Percentiles rank a stretch among this genome's conserved stretches.
Conservation (phyloP, 2,888 invertebrate genomes). For the Leptura quadrifasciata region DNA sequence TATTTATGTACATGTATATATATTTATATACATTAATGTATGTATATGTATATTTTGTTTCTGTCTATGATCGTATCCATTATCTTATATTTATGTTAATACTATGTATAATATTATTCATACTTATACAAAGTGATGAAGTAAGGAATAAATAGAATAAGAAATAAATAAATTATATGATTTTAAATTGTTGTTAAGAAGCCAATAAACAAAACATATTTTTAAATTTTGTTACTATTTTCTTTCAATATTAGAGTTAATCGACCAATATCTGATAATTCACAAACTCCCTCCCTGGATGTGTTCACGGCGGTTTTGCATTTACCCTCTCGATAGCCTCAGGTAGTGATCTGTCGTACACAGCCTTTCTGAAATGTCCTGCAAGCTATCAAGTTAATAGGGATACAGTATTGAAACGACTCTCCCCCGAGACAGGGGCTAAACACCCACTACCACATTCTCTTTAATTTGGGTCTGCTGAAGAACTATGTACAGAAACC, state of each 20-base stretch:
- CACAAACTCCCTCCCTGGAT: not conserved
- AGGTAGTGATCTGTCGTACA: not conserved
- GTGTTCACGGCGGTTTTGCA: not conserved
- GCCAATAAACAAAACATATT: too few relatives aligned
- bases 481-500: conserved; percentile 2
- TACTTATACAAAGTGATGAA: too few relatives aligned
- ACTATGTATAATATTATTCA: too few relatives aligned
- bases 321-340: not conserved
- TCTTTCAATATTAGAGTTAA: not conserved
- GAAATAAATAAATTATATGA: too few relatives aligned
- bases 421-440: not conserved
- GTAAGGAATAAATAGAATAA: too few relatives aligned
- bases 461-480: not conserved
- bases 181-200: too few relatives aligned
- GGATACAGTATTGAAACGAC: not conserved
- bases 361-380: not conserved
- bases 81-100: too few relatives aligned
- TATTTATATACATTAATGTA: too few relatives aligned
- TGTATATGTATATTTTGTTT: too few relatives aligned
- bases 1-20: too few relatives aligned
- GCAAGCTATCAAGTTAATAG: conserved; percentile 7
- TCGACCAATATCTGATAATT: not conserved
- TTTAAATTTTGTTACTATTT: too few relatives aligned
- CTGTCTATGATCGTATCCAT: too few relatives aligned
- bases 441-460: not conserved